Percentiles rank a stretch among this genome's conserved stretches.
Evolutionary conservation across 2,797 vertebrate genomes (phyloP).

Genomic region (Momotus momota): DNA sequence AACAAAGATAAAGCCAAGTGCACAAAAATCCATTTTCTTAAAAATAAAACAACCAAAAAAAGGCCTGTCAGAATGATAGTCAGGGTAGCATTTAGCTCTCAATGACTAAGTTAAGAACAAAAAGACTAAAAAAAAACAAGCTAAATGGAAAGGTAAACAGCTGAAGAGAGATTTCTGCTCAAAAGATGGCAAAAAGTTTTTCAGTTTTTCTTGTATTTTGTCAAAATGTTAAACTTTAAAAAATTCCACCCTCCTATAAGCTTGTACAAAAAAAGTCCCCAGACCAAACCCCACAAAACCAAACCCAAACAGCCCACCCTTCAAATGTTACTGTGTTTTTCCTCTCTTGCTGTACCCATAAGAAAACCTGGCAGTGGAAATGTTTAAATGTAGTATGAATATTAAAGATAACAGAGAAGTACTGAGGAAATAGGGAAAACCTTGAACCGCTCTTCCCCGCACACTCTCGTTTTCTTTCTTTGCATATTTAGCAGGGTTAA

Average conservation of each 20-base stretch:
- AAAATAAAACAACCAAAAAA: conserved; percentile 12
- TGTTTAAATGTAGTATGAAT: background rate
- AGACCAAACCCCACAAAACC: background rate
- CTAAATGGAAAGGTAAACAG: conserved; percentile 29
- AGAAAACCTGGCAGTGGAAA: background rate
- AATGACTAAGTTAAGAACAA: conserved; percentile 33
- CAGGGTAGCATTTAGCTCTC: conserved; percentile 42
- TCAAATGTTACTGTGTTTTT: background rate
- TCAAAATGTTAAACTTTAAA: background rate
- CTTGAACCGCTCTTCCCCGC: background rate
- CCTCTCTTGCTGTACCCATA: background rate
- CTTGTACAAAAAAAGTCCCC: background rate
- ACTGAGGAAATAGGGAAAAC: background rate
- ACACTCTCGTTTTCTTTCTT: background rate
- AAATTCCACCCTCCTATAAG: background rate
- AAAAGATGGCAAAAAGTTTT: background rate
- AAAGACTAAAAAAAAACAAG: background rate
- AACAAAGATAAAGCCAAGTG: conserved; percentile 27
- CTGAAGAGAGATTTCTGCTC: background rate
- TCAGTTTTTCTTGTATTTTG: background rate
- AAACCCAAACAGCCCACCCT: background rate
- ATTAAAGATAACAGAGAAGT: background rate
- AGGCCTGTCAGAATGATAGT: conserved; percentile 56
- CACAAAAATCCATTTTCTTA: background rate
- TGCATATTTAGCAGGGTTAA: conserved; percentile 59